Conservation (phyloP, 2,888 invertebrate genomes). For the Callyntrura sp. region DNA sequence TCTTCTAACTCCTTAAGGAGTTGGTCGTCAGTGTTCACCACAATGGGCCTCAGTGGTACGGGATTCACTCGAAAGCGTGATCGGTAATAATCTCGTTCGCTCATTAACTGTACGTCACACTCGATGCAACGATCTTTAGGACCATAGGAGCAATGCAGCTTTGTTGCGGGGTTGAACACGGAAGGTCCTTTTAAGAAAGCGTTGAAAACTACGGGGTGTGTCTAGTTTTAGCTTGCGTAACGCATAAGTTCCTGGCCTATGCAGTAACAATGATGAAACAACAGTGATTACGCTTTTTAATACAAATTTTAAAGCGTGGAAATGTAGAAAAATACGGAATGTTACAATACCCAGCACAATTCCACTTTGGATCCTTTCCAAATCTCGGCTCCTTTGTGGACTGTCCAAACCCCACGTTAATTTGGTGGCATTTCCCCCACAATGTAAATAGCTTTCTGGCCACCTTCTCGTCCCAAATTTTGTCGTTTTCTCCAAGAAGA, state of each 20-base stretch:
- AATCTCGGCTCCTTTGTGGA: slow-evolving; percentile 51
- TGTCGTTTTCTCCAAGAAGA: slow-evolving; percentile 1
- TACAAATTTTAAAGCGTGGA: too few relatives aligned
- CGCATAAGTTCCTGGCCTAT: slow-evolving; percentile 49
- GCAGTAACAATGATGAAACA: too few relatives aligned
- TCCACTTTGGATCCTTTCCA: slow-evolving; percentile 32
- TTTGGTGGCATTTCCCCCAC: slow-evolving; percentile 70
- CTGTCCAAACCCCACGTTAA: slow-evolving; percentile 51
- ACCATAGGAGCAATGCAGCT: slow-evolving; percentile 61
- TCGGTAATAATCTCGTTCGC: slow-evolving; percentile 55
- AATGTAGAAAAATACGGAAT: too few relatives aligned
- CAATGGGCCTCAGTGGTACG: background rate
- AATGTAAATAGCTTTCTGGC: slow-evolving; percentile 9
- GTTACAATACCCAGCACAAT: slow-evolving; percentile 59
- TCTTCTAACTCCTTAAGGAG: background rate
- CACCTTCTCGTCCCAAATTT: slow-evolving; percentile 26
- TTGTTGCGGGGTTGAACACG: slow-evolving; percentile 37
- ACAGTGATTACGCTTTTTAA: too few relatives aligned
- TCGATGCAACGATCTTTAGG: slow-evolving; percentile 56
- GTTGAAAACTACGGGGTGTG: slow-evolving; percentile 21
- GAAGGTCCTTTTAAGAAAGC: slow-evolving; percentile 57
- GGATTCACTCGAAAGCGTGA: slow-evolving; percentile 6
- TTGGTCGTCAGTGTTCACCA: slow-evolving; percentile 13
- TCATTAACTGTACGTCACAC: slow-evolving; percentile 38
- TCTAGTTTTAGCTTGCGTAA: background rate